A percentile compares a stretch with the other conserved stretches of the same genome.
Evolutionary conservation across 2,113 vertebrate genomes (phyloP).

Genomic region (Cnemophilus loriae): DNA sequence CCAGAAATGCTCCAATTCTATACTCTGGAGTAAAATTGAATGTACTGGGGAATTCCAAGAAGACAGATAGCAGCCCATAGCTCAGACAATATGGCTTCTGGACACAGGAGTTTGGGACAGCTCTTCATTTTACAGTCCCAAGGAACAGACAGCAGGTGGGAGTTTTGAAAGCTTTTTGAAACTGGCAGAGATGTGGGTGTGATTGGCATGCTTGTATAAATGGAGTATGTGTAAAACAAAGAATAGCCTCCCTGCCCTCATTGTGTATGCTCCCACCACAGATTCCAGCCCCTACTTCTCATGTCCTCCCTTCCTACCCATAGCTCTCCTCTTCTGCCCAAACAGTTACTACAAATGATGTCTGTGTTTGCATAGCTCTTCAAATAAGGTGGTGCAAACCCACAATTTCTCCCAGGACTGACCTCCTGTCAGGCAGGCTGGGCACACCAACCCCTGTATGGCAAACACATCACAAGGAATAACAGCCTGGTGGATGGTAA

Average conservation of each 20-base stretch:
- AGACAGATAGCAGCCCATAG: neutral
- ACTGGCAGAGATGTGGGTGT: neutral
- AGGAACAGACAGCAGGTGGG: neutral
- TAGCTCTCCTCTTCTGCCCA: neutral
- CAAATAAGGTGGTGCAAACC: neutral
- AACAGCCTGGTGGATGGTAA: neutral
- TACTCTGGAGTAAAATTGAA: fast-evolving
- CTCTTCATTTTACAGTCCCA: neutral
- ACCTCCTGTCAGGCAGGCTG: neutral
- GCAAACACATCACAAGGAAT: neutral
- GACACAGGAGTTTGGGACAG: neutral
- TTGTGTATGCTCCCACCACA: neutral
- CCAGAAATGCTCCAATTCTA: neutral
- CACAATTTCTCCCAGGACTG: neutral
- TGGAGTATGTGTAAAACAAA: neutral
- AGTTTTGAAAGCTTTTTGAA: neutral
- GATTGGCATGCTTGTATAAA: neutral
- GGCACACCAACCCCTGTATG: neutral
- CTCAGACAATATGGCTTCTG: neutral
- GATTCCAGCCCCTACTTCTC: neutral
- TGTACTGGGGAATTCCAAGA: neutral
- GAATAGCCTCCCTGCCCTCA: neutral
- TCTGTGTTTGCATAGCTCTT: neutral
- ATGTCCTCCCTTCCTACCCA: neutral
- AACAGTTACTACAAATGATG: fast-evolving